Evolutionary conservation across 2,797 vertebrate genomes (phyloP).

Genomic region (Sardinella longiceps): DNA sequence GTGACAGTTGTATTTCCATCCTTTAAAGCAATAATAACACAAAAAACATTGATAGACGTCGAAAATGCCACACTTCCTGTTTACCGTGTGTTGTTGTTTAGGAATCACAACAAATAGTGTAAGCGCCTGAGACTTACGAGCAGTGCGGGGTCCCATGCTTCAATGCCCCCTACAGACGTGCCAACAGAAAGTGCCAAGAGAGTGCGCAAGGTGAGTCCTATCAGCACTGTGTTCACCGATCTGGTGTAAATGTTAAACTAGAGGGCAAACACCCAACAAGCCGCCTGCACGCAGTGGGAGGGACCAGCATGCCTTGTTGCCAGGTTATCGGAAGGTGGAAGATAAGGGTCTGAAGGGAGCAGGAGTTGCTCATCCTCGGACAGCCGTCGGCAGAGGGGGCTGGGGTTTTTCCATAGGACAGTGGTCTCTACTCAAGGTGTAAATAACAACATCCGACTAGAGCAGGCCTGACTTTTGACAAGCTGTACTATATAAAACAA

Average conservation of each 20-base stretch:
- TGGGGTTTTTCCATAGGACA: constrained; percentile 38
- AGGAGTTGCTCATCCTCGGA: constrained; percentile 52
- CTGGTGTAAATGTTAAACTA: constrained; percentile 69
- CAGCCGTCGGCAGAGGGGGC: not conserved
- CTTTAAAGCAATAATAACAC: not conserved
- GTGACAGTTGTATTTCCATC: not conserved
- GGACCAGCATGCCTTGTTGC: constrained; percentile 51
- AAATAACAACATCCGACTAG: constrained; percentile 12
- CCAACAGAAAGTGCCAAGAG: constrained; percentile 32
- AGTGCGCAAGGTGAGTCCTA: constrained; percentile 22
- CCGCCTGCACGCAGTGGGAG: constrained; percentile 37
- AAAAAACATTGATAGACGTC: not conserved
- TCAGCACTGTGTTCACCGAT: constrained; percentile 1
- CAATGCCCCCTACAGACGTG: constrained; percentile 22
- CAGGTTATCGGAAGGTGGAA: constrained; percentile 42
- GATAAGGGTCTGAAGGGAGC: constrained; percentile 24
- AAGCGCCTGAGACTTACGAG: constrained; percentile 56
- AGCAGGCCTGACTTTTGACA: not conserved
- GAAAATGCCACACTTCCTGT: not conserved
- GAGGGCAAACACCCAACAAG: constrained; percentile 59
- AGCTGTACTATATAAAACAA: not conserved
- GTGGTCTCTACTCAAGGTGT: not conserved
- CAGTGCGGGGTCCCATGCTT: constrained; percentile 65
- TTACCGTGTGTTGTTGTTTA: not conserved
- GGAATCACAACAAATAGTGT: constrained; percentile 15